A percentile compares a stretch with the other conserved stretches of the same genome.
Conservation (phyloP, 2,888 invertebrate species). For the Drosophila fungiperda region DNA sequence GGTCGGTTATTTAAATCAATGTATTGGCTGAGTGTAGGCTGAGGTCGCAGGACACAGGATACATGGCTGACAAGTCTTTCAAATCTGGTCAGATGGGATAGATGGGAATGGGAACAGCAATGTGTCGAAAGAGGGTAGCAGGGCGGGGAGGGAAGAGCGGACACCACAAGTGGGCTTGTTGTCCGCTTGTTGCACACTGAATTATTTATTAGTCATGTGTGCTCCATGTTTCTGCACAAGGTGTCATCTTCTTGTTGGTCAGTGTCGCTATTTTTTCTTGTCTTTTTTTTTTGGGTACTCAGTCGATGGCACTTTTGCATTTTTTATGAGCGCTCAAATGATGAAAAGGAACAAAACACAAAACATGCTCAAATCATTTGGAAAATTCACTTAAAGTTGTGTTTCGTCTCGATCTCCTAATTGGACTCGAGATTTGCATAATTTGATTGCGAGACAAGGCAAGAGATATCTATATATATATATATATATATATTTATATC, state of each 20-base stretch:
- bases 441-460: conserved; percentile 46
- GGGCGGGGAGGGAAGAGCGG: background rate
- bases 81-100: conserved; percentile 23
- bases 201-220: conserved; percentile 80
- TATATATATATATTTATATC: background rate
- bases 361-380: conserved; percentile 52
- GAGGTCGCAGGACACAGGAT: conserved; percentile 15
- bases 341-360: conserved; percentile 30
- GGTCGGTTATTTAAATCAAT: accelerated
- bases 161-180: conserved; percentile 68
- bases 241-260: conserved; percentile 67
- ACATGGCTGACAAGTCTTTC: conserved; percentile 30
- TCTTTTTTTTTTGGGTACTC: conserved; percentile 6
- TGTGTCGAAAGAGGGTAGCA: background rate
- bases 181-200: conserved; percentile 79
- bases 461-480: background rate
- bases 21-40: background rate
- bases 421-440: conserved; percentile 59
- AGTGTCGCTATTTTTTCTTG: conserved; percentile 35
- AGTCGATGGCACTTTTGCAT: conserved; percentile 34
- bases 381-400: conserved; percentile 56
- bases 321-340: conserved; percentile 62
- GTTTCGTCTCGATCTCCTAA: conserved; percentile 34
- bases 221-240: conserved; percentile 58
- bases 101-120: background rate